Percentiles rank a stretch among this genome's conserved stretches.
These are phyloP conservation scores for Hipposideros larvatus DNA, from an alignment of 2,797 vertebrate genomes.

Conservation along the genomic window DNA sequence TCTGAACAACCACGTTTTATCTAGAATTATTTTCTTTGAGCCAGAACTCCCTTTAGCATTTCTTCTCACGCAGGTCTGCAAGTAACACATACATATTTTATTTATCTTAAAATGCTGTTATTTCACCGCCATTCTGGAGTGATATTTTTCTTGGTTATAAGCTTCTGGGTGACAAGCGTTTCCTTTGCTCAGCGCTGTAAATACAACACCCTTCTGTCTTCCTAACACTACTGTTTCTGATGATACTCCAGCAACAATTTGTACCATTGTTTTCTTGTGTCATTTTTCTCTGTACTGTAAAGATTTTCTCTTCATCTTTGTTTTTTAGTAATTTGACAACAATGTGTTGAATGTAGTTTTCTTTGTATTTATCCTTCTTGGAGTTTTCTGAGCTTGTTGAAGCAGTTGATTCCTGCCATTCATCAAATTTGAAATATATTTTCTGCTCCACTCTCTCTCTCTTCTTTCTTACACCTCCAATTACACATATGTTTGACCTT, in stretches of 20 bases:
- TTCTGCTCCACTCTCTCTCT: background rate
- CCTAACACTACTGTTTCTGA: conserved; percentile 1
- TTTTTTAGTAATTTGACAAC: conserved; percentile 34
- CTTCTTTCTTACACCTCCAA: background rate
- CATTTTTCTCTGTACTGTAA: conserved; percentile 7
- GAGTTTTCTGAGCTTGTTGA: background rate
- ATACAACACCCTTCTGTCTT: background rate
- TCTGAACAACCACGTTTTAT: background rate
- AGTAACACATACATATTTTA: background rate
- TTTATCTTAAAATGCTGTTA: background rate
- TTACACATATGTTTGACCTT: background rate
- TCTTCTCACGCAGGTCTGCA: background rate
- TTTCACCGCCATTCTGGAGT: background rate
- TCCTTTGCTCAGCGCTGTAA: background rate
- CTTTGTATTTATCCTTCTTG: background rate
- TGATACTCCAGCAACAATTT: conserved; percentile 25
- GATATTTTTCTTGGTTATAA: background rate
- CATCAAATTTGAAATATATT: background rate
- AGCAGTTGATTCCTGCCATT: background rate
- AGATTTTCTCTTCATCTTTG: background rate
- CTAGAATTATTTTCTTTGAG: background rate
- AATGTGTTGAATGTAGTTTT: background rate
- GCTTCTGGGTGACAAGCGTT: background rate
- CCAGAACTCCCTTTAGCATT: conserved; percentile 2
- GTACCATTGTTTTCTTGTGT: background rate